These are phyloP conservation scores for Malacoraja senta DNA, from an alignment of 2,797 vertebrate species.

Conservation along the genomic window DNA sequence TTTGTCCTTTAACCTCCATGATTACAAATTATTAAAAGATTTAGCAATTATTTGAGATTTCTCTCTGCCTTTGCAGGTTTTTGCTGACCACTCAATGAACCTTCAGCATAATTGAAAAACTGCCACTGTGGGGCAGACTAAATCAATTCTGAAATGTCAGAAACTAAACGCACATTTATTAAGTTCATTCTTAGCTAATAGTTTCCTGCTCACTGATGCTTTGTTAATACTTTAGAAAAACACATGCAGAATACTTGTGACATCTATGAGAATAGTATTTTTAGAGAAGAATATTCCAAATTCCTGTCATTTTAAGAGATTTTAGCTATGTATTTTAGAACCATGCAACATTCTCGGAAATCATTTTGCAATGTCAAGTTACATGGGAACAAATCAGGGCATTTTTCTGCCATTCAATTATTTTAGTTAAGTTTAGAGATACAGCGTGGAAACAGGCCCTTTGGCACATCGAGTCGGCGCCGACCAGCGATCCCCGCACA, in stretches of 20 bases:
- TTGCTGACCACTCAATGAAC: background rate
- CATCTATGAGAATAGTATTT: background rate
- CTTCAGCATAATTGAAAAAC: background rate
- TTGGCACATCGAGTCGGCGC: too few relatives aligned
- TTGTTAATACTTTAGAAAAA: slow-evolving; percentile 9
- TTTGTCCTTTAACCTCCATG: background rate
- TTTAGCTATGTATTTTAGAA: background rate
- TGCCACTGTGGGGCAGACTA: background rate
- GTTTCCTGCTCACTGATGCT: background rate
- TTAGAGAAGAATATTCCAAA: background rate
- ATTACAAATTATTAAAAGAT: background rate
- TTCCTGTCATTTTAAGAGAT: background rate
- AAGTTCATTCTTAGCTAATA: background rate
- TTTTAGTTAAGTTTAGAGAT: too few relatives aligned
- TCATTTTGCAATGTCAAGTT: background rate
- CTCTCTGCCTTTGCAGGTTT: background rate
- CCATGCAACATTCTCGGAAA: background rate
- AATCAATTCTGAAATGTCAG: slow-evolving; percentile 24
- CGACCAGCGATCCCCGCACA: too few relatives aligned
- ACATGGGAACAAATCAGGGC: background rate
- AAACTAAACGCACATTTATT: background rate
- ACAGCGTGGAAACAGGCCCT: too few relatives aligned
- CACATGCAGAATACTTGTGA: background rate
- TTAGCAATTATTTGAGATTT: background rate
- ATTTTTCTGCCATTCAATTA: background rate